A percentile compares a stretch with the other conserved stretches of the same genome.
Conservation (phyloP, 2,113 vertebrate genomes). For the Embiotoca jacksoni region DNA sequence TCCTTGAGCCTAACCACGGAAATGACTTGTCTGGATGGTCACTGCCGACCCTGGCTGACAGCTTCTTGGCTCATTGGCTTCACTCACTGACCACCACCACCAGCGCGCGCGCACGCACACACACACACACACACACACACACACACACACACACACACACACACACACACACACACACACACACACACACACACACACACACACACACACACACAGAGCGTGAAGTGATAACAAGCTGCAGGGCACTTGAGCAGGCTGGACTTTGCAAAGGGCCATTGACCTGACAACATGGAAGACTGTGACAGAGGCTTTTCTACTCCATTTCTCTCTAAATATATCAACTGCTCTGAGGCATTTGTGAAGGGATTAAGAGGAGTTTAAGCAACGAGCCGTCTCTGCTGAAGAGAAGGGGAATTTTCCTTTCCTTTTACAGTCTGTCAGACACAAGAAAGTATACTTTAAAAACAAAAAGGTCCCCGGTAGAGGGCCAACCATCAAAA, state of each 20-base stretch:
- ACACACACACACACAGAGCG: neutral
- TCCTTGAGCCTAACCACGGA: slow-evolving; percentile 12
- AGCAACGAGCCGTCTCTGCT: neutral
- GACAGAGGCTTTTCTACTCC: slow-evolving; percentile 40
- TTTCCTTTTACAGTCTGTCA: slow-evolving; percentile 32
- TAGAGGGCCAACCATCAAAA: neutral
- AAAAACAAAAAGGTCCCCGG: neutral
- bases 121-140: too few species aligned
- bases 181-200: too few species aligned
- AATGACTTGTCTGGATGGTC: slow-evolving; percentile 47
- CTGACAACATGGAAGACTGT: neutral
- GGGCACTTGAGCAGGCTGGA: neutral
- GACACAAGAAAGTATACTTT: slow-evolving; percentile 14
- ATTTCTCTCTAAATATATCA: slow-evolving; percentile 45
- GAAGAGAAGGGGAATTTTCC: slow-evolving; percentile 1
- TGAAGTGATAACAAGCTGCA: slow-evolving; percentile 44
- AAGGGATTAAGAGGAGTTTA: slow-evolving; percentile 47
- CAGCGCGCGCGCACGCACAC: too few species aligned
- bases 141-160: too few species aligned
- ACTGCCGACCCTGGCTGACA: slow-evolving; percentile 38
- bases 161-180: too few species aligned
- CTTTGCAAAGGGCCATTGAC: slow-evolving; percentile 28
- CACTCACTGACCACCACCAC: slow-evolving; percentile 19
- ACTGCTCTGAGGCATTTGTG: slow-evolving; percentile 22
- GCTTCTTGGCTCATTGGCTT: slow-evolving; percentile 50